These are phyloP conservation scores for Chrysogorgia sp. DNA, from an alignment of 92 coral and sea anemone genomes.

Conservation along the genomic window DNA sequence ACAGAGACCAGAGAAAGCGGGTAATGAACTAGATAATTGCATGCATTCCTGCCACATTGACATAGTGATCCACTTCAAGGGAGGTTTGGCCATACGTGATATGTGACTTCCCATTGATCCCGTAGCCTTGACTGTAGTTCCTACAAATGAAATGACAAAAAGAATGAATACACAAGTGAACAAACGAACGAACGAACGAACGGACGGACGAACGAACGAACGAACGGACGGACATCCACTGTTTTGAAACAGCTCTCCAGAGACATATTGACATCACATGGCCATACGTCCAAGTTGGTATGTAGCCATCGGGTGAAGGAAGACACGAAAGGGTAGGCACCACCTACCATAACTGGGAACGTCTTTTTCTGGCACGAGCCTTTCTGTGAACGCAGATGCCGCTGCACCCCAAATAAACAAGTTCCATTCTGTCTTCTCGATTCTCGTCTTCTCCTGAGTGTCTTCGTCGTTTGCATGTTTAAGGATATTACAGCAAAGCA, in stretches of 20 bases:
- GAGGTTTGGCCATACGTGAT: slow-evolving; percentile 79
- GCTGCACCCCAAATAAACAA: slow-evolving; percentile 87
- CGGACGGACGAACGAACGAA: too few species aligned
- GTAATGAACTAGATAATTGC: slow-evolving; percentile 69
- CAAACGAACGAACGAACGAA: too few species aligned
- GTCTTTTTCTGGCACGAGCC: slow-evolving; percentile 68
- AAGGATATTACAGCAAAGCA: slow-evolving; percentile 80
- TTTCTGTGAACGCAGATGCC: slow-evolving; percentile 80
- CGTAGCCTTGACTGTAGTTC: slow-evolving; percentile 58
- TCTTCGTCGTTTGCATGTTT: slow-evolving; percentile 56
- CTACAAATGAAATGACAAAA: slow-evolving; percentile 19
- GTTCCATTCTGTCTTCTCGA: slow-evolving; percentile 78
- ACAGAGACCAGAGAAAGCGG: slow-evolving; percentile 85
- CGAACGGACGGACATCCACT: too few species aligned
- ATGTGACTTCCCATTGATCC: slow-evolving; percentile 78
- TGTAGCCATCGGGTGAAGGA: too few species aligned
- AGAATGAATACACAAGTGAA: neutral
- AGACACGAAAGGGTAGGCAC: too few species aligned
- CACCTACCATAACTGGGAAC: slow-evolving; percentile 18
- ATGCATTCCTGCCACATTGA: slow-evolving; percentile 90
- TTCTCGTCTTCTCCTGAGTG: slow-evolving; percentile 49
- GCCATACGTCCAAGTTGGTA: too few species aligned
- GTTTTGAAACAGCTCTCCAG: too few species aligned
- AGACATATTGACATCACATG: neutral
- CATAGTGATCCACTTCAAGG: slow-evolving; percentile 86